Conservation (phyloP, 2,888 invertebrate genomes). For the Chymomyza fuscimana region DNA sequence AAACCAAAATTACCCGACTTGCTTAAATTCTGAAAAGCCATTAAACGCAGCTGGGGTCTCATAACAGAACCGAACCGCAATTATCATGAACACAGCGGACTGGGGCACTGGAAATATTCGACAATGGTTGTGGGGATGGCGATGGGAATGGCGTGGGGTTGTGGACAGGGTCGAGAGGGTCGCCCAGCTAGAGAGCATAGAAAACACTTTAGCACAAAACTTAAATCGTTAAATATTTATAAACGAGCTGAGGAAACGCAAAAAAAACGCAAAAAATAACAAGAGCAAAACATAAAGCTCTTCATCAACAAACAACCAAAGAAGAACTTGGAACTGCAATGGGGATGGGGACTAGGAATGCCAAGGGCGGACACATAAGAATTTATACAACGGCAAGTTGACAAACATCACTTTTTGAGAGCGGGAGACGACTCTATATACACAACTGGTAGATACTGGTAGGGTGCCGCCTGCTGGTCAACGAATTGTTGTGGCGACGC, state of each 20-base stretch:
- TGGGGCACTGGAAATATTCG: not conserved
- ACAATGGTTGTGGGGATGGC: not conserved
- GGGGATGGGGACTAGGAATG: not conserved
- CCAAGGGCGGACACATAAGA: not conserved
- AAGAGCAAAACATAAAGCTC: constrained; percentile 2
- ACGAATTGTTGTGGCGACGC: constrained; percentile 5
- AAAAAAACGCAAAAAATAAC: constrained; percentile 9
- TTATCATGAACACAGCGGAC: constrained; percentile 65
- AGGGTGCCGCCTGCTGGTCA: not conserved
- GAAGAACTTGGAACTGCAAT: not conserved
- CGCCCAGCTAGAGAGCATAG: constrained; percentile 5
- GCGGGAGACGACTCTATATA: not conserved
- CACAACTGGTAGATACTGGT: not conserved
- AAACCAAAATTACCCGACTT: constrained; percentile 58
- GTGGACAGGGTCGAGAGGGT: not conserved
- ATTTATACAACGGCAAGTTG: constrained; percentile 5
- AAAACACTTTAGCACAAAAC: constrained; percentile 53
- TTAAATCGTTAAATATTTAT: constrained; percentile 69
- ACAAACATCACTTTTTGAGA: not conserved
- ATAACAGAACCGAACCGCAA: constrained; percentile 55
- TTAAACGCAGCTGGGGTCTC: constrained; percentile 67
- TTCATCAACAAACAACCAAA: constrained; percentile 3
- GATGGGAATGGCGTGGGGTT: not conserved
- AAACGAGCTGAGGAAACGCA: constrained; percentile 51
- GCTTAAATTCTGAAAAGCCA: constrained; percentile 73